Base-by-base conservation (phyloP, 1,140 invertebrate species). In the Protaetia brevitarsis region DNA sequence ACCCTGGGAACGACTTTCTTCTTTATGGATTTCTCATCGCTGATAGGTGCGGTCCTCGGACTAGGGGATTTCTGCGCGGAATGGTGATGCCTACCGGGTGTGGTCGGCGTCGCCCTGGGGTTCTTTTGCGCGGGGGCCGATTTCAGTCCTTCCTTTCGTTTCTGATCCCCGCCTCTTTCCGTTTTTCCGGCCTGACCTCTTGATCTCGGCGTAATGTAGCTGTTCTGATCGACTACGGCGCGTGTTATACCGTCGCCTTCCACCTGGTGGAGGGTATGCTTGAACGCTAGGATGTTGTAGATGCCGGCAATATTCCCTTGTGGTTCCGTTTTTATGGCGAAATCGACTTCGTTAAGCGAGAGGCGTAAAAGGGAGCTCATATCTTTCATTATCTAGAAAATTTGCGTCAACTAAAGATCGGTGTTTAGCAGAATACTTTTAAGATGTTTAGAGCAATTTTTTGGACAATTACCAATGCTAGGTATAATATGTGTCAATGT, bases 251-350 rank as follows among this genome's bases (percentile, higher is more conserved):
- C 68, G 30, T 74, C 71, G 13, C 69, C 65, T 63, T 64, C 63
- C 16, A 72, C 57, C 66, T 68, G 34, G 60, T 62, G 68, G 19
- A 69, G 23, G 16, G 66, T 51, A 23, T 70, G 61, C 30, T 63
- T 71, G 28, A 72, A 70, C 2, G 64, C 68, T 8, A 77, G 63
- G 16, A 78, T 72, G 56, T 77, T 77, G 37, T 71, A 76, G 61
- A 76, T 74, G 11, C 74, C 77, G 8, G 72, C 74, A 23, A 74
- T 58, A 62, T 70, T 72, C 16, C 74, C 73, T n/a, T 72, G 69
- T 1, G 74, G 73, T 62, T 72, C 68, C 3, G 27, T n/a, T 2
- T 65, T 29, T 3, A 72, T 7, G 0, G 66, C 62, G n/a, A 63
- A 57, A 13, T 69, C 62, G 0, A 70, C 41, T 11, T 68, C 64